Percentiles rank a stretch among this genome's conserved stretches.
These are phyloP conservation scores for Synergus umbraculus DNA, from an alignment of 2,888 invertebrate species.

Conservation along the genomic window DNA sequence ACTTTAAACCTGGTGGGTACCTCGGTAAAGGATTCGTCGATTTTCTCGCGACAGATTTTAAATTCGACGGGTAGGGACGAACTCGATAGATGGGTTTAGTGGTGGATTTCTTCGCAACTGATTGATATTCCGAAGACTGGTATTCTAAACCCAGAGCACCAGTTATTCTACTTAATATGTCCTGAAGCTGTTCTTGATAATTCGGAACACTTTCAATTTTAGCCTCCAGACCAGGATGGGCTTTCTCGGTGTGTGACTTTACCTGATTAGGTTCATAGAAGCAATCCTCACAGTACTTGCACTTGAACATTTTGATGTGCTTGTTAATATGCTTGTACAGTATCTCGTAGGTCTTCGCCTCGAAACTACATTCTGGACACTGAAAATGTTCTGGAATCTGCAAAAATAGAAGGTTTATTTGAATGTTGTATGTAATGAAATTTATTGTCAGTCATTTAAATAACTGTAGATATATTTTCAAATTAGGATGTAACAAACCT, in stretches of 20 bases:
- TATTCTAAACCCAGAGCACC: slow-evolving; percentile 40
- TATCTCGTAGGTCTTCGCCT: slow-evolving; percentile 62
- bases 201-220: slow-evolving; percentile 64
- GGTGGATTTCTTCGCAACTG: slow-evolving; percentile 78
- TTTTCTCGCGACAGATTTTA: slow-evolving; percentile 76
- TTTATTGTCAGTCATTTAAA: background rate
- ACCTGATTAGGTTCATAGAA: slow-evolving; percentile 68
- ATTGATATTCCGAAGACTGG: slow-evolving; percentile 10
- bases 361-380: slow-evolving; percentile 76
- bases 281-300: slow-evolving; percentile 74
- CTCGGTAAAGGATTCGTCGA: slow-evolving; percentile 78
- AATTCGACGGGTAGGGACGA: slow-evolving; percentile 52
- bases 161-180: slow-evolving; percentile 58
- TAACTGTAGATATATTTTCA: background rate
- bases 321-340: slow-evolving; percentile 76
- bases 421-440: slow-evolving; percentile 46
- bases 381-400: slow-evolving; percentile 59
- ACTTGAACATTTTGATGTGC: slow-evolving; percentile 76
- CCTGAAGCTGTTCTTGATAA: slow-evolving; percentile 58
- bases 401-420: background rate
- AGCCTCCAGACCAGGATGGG: slow-evolving; percentile 68
- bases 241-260: slow-evolving; percentile 66
- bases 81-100: slow-evolving; percentile 62
- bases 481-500: slow-evolving; percentile 30
- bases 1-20: slow-evolving; percentile 58